Base-by-base conservation (phyloP, 2,797 vertebrate species). In the Steatocranus sp. region DNA sequence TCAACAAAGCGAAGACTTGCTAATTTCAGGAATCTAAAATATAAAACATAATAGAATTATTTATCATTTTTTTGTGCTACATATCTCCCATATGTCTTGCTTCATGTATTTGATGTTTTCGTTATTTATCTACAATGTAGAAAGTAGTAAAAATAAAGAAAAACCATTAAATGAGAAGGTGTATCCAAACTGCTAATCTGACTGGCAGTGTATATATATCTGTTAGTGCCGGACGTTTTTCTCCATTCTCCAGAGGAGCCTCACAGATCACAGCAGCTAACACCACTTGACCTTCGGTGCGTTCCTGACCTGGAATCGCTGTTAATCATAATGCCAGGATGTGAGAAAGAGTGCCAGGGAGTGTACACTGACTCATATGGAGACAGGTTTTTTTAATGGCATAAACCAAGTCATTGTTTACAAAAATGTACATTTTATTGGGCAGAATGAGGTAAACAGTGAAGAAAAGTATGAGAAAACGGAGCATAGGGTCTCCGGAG, bases 11-110 rank as follows among this genome's bases (percentile, higher is more conserved):
- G 0, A 61, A 34, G 6, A n/a, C 27, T 34, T 32, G 30, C 56
- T 61, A 12, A 32, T 61, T 61, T 61, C 18, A 61, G 56, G 30
- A 61, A 61, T 61, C 56, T 61, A 61, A 34, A 61, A 34, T 34
- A 12, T 34, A 61, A 61, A 34, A n/a, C 56, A 61, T 34, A 34
- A 61, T 34, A 34, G 0, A 34, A 34, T 34, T 61, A n/a, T 3
- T 61, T 2, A 34, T 34, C 1, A 0, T n/a, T 61, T 58, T 30
- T 61, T 61, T 18, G 9, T 61, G 30, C 30, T 34, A 61, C 30
- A 61, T 36, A 61, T 20, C 18, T 61, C 32, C 32, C 56, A 61
- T 61, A 34, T 61, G 1, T 61, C 56, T 61, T 36, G 1, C 11
- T 61, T 36, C 11, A 20, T 2, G 0, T 20, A 20, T n/a, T 61